A percentile compares a stretch with the other conserved stretches of the same genome.
phyloP scores from a whole-genome alignment of 2,797 vertebrate genomes.

The Anniella stebbinsi region DNA sequence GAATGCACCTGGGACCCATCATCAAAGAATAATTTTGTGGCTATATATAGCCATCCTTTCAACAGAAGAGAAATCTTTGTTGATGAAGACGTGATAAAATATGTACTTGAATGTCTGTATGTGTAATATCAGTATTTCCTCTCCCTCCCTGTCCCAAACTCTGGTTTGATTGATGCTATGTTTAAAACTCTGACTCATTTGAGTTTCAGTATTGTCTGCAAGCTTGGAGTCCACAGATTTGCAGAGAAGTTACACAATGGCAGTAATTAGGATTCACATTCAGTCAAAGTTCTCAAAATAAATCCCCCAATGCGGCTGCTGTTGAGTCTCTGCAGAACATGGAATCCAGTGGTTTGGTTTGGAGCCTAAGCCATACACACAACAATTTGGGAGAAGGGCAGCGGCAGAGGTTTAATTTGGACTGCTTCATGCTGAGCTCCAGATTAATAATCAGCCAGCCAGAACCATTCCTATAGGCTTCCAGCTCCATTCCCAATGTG shows the following conservation, averaged over 20 bases:
- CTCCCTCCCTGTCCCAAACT: too few species aligned
- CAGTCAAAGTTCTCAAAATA: neutral
- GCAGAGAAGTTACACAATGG: neutral
- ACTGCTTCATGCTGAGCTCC: neutral
- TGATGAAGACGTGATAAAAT: neutral
- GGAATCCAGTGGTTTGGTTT: neutral
- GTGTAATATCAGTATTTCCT: neutral
- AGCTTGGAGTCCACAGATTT: neutral
- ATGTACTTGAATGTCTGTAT: neutral
- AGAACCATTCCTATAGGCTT: neutral
- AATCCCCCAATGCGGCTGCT: neutral
- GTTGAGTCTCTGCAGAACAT: neutral
- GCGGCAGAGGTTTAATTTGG: neutral
- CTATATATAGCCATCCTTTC: neutral
- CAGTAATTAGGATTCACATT: neutral
- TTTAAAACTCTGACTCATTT: slow-evolving; percentile 15
- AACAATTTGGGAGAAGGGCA: too few species aligned
- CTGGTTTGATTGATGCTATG: neutral
- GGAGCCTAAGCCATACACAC: too few species aligned
- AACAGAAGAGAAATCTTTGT: neutral
- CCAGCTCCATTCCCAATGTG: neutral
- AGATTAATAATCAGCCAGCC: neutral
- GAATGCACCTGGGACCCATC: neutral
- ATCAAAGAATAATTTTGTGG: neutral
- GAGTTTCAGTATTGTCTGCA: neutral